A percentile compares a stretch with the other conserved stretches of the same genome.
Evolutionary conservation across 2,888 invertebrate genomes (phyloP).

Genomic region (Macrophya alboannulata): DNA sequence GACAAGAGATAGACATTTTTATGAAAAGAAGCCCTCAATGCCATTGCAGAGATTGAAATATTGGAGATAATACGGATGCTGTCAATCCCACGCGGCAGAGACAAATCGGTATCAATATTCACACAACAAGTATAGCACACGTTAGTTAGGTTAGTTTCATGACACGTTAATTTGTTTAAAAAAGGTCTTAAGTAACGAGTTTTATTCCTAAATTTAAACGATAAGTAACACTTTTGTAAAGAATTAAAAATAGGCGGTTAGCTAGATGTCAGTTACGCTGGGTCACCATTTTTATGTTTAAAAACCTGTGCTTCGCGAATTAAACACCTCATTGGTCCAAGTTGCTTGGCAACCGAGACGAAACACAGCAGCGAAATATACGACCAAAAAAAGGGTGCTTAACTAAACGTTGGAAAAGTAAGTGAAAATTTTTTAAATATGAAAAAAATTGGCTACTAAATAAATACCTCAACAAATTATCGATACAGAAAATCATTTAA

Average conservation of each 20-base stretch:
- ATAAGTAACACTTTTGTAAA: neutral
- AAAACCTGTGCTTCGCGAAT: constrained; percentile 48
- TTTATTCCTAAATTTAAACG: neutral
- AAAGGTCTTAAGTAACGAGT: neutral
- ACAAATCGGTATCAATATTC: neutral
- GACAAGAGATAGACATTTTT: constrained; percentile 73
- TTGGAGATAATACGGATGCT: constrained; percentile 5
- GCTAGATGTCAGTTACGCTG: constrained; percentile 29
- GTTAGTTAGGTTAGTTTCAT: neutral
- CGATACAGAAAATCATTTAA: neutral
- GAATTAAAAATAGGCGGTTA: neutral
- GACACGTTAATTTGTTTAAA: neutral
- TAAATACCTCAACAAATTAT: neutral
- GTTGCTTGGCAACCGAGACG: constrained; percentile 48
- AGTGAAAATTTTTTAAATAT: neutral
- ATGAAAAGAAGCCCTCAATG: constrained; percentile 69
- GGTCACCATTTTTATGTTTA: constrained; percentile 28
- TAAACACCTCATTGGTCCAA: constrained; percentile 11
- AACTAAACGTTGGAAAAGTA: neutral
- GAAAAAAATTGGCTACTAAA: neutral
- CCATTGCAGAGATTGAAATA: constrained; percentile 16
- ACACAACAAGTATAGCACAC: neutral
- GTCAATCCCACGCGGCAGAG: constrained; percentile 33
- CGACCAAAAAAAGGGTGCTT: neutral
- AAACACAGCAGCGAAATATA: constrained; percentile 1